Evolutionary conservation across 2,888 invertebrate genomes (phyloP).

Genomic region (Zele albiditarsus): DNA sequence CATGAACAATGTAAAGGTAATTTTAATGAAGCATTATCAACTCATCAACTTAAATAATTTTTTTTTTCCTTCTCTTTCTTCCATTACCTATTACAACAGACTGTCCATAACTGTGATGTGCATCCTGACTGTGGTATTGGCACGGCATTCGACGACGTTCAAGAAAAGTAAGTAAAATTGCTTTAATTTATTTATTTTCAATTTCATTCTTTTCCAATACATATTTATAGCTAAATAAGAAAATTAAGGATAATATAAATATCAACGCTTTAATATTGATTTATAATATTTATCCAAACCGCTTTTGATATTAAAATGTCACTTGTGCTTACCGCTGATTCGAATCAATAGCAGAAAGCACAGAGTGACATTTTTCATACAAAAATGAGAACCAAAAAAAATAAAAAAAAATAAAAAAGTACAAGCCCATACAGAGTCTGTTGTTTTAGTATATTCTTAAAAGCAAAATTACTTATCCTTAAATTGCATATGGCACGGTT

Average conservation of each 20-base stretch:
- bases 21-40: slow-evolving; percentile 10
- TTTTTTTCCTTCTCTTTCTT: slow-evolving; percentile 25
- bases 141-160: slow-evolving; percentile 74
- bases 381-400: background rate
- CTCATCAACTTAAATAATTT: slow-evolving; percentile 35
- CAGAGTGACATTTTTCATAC: background rate
- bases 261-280: background rate
- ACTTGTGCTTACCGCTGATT: background rate
- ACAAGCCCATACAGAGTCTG: slow-evolving; percentile 36
- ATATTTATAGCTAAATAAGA: background rate
- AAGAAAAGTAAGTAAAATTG: slow-evolving; percentile 68
- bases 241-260: background rate
- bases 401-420: slow-evolving; percentile 22
- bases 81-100: slow-evolving; percentile 54
- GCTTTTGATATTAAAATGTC: background rate
- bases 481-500: slow-evolving; percentile 30
- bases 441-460: slow-evolving; percentile 1
- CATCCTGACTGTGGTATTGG: slow-evolving; percentile 76
- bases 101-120: slow-evolving; percentile 75
- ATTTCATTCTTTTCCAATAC: background rate
- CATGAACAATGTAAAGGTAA: slow-evolving; percentile 80
- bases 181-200: background rate
- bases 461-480: background rate
- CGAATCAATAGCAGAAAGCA: background rate
- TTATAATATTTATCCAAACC: background rate